Conservation (phyloP, 2,797 vertebrate species). For the Florisuga fusca region DNA sequence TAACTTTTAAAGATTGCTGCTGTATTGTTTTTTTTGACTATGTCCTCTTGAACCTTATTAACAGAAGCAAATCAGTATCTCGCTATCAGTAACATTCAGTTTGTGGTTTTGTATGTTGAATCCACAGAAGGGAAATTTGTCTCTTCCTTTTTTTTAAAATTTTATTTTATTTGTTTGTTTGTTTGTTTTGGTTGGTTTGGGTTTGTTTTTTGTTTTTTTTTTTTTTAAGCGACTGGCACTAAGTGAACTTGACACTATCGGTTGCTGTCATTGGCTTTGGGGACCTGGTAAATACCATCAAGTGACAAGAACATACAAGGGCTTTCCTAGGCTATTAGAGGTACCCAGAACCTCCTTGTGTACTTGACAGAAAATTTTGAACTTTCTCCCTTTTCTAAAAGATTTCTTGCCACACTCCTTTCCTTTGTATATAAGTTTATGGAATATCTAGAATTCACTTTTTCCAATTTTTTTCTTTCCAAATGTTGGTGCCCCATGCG, state of each 20-base stretch:
- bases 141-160: neutral
- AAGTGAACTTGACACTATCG: slow-evolving; percentile 74
- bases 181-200: neutral
- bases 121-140: slow-evolving; percentile 56
- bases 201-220: neutral
- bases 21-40: slow-evolving; percentile 65
- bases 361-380: slow-evolving; percentile 44
- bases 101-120: slow-evolving; percentile 67
- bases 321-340: slow-evolving; percentile 75
- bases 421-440: slow-evolving; percentile 52
- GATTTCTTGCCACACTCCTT: slow-evolving; percentile 15
- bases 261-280: slow-evolving; percentile 71
- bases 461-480: neutral
- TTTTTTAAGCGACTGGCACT: slow-evolving; percentile 73
- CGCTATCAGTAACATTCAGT: slow-evolving; percentile 65
- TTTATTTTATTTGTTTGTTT: too few relatives aligned
- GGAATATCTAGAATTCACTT: slow-evolving; percentile 17
- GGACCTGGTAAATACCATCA: slow-evolving; percentile 59
- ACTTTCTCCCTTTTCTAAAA: slow-evolving; percentile 58
- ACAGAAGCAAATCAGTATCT: slow-evolving; percentile 72
- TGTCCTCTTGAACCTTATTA: slow-evolving; percentile 72
- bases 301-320: slow-evolving; percentile 70
- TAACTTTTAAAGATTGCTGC: slow-evolving; percentile 78
- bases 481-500: neutral
- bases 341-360: slow-evolving; percentile 62